Percentiles rank a stretch among this genome's conserved stretches.
Conservation (phyloP, 1,140 invertebrate species). For the Anoplophora glabripennis region DNA sequence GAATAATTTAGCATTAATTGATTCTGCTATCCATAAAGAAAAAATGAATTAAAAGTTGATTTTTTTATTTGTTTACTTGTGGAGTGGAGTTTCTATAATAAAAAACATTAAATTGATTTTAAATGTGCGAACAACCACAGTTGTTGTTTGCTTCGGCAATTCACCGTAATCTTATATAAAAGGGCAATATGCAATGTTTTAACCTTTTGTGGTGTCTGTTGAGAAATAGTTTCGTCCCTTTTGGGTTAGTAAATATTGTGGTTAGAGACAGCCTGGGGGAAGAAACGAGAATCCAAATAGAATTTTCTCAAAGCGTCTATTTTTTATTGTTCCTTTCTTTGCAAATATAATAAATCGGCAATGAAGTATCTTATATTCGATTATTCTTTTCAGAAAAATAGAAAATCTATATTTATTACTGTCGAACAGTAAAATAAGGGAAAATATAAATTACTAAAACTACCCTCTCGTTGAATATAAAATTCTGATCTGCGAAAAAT, state of each 20-base stretch:
- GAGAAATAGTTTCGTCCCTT: slow-evolving; percentile 21
- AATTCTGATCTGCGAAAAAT: too few relatives aligned
- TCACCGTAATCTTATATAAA: slow-evolving; percentile 1
- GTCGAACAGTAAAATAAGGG: slow-evolving; percentile 26
- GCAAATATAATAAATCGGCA: slow-evolving; percentile 23
- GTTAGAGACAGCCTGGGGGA: slow-evolving; percentile 18
- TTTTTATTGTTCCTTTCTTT: slow-evolving; percentile 23
- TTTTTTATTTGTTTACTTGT: too few relatives aligned
- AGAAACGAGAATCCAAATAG: slow-evolving; percentile 21
- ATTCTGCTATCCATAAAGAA: too few relatives aligned
- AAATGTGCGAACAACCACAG: slow-evolving; percentile 7
- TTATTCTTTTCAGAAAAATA: slow-evolving; percentile 17
- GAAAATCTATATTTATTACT: slow-evolving; percentile 18
- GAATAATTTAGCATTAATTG: too few relatives aligned
- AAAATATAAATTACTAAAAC: not conserved
- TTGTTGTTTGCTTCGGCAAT: not conserved
- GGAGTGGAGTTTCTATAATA: too few relatives aligned
- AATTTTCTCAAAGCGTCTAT: slow-evolving; percentile 19
- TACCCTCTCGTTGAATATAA: too few relatives aligned
- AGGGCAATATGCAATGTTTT: slow-evolving; percentile 24
- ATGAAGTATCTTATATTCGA: slow-evolving; percentile 15
- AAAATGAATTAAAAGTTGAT: too few relatives aligned
- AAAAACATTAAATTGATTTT: not conserved
- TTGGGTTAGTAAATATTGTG: slow-evolving; percentile 29
- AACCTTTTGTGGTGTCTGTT: slow-evolving; percentile 13